Conservation (phyloP, 64 coral and sea anemone species). For the Porites lutea region DNA sequence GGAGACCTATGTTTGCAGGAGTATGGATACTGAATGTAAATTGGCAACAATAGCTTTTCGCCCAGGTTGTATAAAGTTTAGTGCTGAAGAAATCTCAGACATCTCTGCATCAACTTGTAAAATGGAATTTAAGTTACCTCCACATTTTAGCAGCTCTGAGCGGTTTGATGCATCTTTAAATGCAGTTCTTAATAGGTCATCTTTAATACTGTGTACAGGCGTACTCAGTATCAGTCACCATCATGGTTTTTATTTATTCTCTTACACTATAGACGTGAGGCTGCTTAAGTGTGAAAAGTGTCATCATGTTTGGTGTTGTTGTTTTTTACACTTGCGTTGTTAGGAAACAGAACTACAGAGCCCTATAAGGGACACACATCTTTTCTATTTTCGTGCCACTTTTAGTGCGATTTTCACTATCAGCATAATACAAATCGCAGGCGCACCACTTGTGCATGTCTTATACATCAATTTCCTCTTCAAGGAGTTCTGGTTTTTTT, state of each 20-base stretch:
- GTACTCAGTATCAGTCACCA: background rate
- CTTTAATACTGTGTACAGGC: constrained; percentile 45
- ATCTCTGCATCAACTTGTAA: constrained; percentile 72
- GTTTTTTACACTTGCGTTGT: background rate
- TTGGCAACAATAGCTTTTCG: no score
- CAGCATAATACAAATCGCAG: background rate
- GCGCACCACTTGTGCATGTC: background rate
- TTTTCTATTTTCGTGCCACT: background rate
- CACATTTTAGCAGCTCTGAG: constrained; percentile 29
- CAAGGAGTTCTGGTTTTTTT: no score
- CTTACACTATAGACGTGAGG: background rate
- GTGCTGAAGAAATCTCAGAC: constrained; percentile 54
- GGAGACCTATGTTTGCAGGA: no score
- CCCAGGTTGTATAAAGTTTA: background rate
- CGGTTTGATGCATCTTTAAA: constrained; percentile 25
- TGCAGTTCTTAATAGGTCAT: constrained; percentile 40
- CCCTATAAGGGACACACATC: background rate
- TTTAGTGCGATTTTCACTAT: background rate
- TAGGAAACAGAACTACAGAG: background rate
- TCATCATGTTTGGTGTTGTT: background rate
- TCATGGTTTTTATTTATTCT: background rate
- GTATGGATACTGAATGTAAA: no score
- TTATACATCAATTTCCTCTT: no score
- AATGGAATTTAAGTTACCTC: constrained; percentile 59
- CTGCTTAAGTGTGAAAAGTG: background rate